Percentiles rank a stretch among this genome's conserved stretches.
Conservation (phyloP, 64 coral and sea anemone species). For the Stichodactyla helianthus region DNA sequence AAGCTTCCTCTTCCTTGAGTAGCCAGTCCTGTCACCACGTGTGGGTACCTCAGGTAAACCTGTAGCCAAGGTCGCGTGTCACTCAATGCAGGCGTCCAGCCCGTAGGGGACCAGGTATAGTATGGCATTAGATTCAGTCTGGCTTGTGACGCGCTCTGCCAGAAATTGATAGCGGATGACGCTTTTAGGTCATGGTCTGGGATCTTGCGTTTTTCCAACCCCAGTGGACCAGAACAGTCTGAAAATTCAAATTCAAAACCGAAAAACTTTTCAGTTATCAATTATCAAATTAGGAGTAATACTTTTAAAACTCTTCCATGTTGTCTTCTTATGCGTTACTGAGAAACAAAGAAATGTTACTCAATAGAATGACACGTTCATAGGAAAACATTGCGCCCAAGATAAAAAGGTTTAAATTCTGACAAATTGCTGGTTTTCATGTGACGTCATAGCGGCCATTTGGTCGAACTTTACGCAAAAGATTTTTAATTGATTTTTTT, state of each 20-base stretch:
- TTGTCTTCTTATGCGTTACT: too few relatives aligned
- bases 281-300: too few relatives aligned
- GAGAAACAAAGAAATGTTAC: too few relatives aligned
- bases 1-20: constrained; percentile 54
- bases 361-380: too few relatives aligned
- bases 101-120: constrained; percentile 21
- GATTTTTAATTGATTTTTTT: too few relatives aligned
- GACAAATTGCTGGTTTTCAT: too few relatives aligned
- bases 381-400: too few relatives aligned
- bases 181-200: constrained; percentile 20
- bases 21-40: constrained; percentile 27
- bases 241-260: not conserved
- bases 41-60: constrained; percentile 1
- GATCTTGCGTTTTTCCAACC: constrained; percentile 26
- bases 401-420: too few relatives aligned
- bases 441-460: too few relatives aligned
- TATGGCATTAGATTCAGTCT: constrained; percentile 15
- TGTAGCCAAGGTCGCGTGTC: constrained; percentile 37
- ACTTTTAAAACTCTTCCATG: too few relatives aligned
- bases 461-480: too few relatives aligned
- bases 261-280: too few relatives aligned
- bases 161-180: constrained; percentile 21
- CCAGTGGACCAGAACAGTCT: constrained; percentile 27
- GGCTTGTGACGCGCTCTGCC: constrained; percentile 4
- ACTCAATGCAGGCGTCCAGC: constrained; percentile 28